phyloP scores from a whole-genome alignment of 2,888 invertebrate species.

The Rosalia funebris region DNA sequence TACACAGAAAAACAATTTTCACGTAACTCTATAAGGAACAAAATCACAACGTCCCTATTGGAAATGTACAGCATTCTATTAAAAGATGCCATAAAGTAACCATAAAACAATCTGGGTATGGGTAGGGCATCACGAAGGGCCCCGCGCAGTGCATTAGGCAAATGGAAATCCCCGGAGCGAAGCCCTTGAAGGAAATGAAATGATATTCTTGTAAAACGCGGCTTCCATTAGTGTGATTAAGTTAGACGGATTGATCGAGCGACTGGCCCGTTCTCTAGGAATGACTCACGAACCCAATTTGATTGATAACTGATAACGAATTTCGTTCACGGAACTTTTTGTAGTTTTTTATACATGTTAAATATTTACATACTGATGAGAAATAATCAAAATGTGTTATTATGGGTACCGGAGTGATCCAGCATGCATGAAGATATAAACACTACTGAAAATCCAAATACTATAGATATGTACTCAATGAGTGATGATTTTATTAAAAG shows the following conservation, averaged over 20 bases:
- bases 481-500: no score
- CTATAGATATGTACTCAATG: no score
- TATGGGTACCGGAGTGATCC: no score
- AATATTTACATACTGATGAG: no score
- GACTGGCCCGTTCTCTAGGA: neutral
- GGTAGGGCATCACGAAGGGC: neutral
- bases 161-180: slow-evolving; percentile 41
- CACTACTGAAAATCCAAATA: no score
- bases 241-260: slow-evolving; percentile 32
- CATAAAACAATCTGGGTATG: neutral
- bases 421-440: no score
- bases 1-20: no score
- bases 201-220: slow-evolving; percentile 46
- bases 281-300: neutral
- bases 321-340: no score
- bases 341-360: no score
- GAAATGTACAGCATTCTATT: neutral
- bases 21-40: no score
- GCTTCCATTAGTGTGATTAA: slow-evolving; percentile 49
- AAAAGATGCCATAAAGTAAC: slow-evolving; percentile 12
- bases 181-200: slow-evolving; percentile 49
- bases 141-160: slow-evolving; percentile 37
- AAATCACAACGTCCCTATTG: no score
- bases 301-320: neutral
- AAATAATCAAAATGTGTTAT: no score